Percentiles rank a stretch among this genome's conserved stretches.
These are phyloP conservation scores for Spinus pinus DNA, from an alignment of 2,797 vertebrate genomes.

Conservation along the genomic window DNA sequence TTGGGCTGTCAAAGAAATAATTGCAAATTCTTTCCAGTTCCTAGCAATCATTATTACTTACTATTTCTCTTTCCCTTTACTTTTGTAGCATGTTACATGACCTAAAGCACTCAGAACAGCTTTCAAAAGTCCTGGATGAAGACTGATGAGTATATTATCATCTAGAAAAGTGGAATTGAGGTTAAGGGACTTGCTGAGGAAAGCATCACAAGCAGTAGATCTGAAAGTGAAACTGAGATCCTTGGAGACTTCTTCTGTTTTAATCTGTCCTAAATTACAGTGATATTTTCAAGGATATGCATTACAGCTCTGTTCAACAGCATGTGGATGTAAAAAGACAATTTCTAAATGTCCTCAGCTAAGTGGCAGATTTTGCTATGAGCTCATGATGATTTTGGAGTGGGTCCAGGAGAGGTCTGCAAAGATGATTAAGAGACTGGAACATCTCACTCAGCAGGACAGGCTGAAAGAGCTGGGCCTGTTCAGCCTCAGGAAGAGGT, in stretches of 20 bases:
- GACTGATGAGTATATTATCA: background rate
- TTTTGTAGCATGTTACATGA: background rate
- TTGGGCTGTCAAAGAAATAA: background rate
- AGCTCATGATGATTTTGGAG: background rate
- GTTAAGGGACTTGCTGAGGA: background rate
- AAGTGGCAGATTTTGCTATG: background rate
- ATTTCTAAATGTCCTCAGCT: background rate
- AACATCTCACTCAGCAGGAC: accelerated
- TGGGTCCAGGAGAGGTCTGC: background rate
- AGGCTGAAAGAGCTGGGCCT: background rate
- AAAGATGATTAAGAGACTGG: background rate
- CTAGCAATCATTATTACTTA: background rate
- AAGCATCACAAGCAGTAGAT: background rate
- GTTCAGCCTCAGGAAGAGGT: background rate
- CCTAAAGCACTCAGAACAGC: background rate
- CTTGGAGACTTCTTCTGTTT: background rate
- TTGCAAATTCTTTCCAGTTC: background rate
- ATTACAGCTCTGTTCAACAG: background rate
- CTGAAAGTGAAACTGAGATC: background rate
- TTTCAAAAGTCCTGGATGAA: background rate
- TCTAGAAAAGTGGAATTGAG: background rate
- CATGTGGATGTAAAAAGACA: background rate
- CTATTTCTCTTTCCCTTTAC: background rate
- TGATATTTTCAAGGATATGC: background rate
- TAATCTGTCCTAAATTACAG: background rate